Conservation (phyloP, 2,113 vertebrate species). For the Chaetorhynchus papuensis region DNA sequence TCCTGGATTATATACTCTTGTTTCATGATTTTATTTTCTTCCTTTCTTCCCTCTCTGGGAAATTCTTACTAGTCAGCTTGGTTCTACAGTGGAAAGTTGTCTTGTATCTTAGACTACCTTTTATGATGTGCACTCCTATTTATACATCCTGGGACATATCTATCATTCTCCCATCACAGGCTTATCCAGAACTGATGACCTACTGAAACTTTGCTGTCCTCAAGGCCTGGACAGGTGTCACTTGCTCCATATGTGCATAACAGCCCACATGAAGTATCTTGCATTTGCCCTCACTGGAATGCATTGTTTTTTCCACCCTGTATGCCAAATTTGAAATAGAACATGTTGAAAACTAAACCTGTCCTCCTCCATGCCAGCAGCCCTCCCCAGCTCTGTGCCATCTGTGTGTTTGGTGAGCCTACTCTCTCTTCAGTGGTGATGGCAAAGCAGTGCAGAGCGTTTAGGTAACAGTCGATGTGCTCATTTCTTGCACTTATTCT, state of each 20-base stretch:
- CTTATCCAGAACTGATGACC: background rate
- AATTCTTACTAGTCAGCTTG: background rate
- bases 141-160: background rate
- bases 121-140: background rate
- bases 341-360: background rate
- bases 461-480: background rate
- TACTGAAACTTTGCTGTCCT: background rate
- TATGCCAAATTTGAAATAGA: constrained; percentile 4
- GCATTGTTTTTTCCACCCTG: background rate
- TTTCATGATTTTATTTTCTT: background rate
- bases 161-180: background rate
- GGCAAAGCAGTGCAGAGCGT: background rate
- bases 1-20: background rate
- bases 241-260: background rate
- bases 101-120: background rate
- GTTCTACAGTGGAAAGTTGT: background rate
- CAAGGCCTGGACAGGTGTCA: background rate
- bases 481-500: background rate
- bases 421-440: background rate
- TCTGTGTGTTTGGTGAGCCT: background rate
- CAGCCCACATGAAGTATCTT: background rate
- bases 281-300: background rate
- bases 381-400: background rate
- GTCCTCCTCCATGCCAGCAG: constrained; percentile 13
- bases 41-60: background rate